Conservation (phyloP, 2,888 invertebrate genomes). For the Erebia epiphron region DNA sequence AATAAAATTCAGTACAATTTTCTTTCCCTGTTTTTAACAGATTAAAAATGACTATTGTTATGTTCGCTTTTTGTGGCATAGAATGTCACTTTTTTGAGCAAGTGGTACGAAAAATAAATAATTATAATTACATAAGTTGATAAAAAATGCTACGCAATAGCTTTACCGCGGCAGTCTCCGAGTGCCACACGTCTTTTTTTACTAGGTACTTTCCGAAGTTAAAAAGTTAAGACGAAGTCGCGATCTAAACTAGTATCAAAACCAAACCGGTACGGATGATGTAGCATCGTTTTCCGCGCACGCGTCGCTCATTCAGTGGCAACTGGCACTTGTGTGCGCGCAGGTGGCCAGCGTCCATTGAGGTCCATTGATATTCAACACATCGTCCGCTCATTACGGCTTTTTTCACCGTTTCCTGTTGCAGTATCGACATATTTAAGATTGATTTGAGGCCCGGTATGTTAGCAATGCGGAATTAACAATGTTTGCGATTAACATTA, state of each 20-base stretch:
- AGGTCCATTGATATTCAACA: slow-evolving; percentile 49
- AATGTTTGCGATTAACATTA: slow-evolving; percentile 18
- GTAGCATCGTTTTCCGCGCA: slow-evolving; percentile 43
- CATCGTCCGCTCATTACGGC: slow-evolving; percentile 47
- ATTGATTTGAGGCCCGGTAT: slow-evolving; percentile 41
- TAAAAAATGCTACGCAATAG: too few species aligned
- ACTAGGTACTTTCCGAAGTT: background rate
- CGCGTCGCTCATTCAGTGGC: slow-evolving; percentile 42
- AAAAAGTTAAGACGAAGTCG: background rate
- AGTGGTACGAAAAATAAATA: too few species aligned
- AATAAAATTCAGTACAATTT: too few species aligned
- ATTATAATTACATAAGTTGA: too few species aligned
- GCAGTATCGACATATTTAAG: slow-evolving; percentile 44
- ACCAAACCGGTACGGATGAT: slow-evolving; percentile 32
- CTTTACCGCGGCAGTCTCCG: too few species aligned
- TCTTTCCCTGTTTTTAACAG: too few species aligned
- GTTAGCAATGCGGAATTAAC: slow-evolving; percentile 37
- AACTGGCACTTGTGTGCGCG: slow-evolving; percentile 44
- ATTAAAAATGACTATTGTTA: too few species aligned
- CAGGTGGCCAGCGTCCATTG: slow-evolving; percentile 48
- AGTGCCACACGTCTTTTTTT: too few species aligned
- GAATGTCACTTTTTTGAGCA: too few species aligned
- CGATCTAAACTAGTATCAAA: slow-evolving; percentile 22
- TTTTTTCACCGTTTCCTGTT: slow-evolving; percentile 50
- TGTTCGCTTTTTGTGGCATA: too few species aligned